These are phyloP conservation scores for Aelia acuminata DNA, from an alignment of 2,888 invertebrate genomes.

Conservation along the genomic window DNA sequence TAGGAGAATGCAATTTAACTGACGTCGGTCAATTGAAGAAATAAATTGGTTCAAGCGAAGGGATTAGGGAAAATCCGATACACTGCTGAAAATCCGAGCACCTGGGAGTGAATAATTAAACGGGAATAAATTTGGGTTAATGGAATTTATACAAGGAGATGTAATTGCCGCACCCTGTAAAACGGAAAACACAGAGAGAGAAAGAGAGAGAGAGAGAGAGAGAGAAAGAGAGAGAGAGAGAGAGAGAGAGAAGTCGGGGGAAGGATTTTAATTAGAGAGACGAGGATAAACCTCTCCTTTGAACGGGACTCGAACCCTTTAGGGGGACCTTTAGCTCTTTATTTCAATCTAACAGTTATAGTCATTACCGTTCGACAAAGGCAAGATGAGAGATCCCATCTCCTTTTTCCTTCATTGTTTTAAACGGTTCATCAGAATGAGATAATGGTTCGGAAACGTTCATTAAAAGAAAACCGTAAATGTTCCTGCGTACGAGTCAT, in stretches of 20 bases:
- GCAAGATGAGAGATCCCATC: neutral
- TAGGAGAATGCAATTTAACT: neutral
- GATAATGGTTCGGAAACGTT: slow-evolving; percentile 15
- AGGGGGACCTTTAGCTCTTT: neutral
- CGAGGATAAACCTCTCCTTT: neutral
- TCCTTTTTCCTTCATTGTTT: slow-evolving; percentile 16
- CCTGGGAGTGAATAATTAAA: slow-evolving; percentile 22
- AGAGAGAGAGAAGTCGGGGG: too few relatives aligned
- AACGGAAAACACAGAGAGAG: neutral
- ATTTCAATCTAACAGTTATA: slow-evolving; percentile 32
- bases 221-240: too few relatives aligned
- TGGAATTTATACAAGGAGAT: slow-evolving; percentile 37
- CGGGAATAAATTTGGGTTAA: slow-evolving; percentile 29
- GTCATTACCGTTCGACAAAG: neutral
- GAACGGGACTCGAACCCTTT: neutral
- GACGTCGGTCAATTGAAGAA: neutral
- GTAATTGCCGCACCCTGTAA: slow-evolving; percentile 16
- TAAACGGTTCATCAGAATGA: neutral
- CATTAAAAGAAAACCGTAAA: slow-evolving; percentile 23
- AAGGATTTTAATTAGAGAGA: slow-evolving; percentile 42
- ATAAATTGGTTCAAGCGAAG: neutral
- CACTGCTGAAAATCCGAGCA: neutral
- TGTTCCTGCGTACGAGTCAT: neutral
- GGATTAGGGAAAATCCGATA: slow-evolving; percentile 13
- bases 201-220: too few relatives aligned